Evolutionary conservation across 2,797 vertebrate genomes (phyloP).

Genomic region (Labroides dimidiatus): DNA sequence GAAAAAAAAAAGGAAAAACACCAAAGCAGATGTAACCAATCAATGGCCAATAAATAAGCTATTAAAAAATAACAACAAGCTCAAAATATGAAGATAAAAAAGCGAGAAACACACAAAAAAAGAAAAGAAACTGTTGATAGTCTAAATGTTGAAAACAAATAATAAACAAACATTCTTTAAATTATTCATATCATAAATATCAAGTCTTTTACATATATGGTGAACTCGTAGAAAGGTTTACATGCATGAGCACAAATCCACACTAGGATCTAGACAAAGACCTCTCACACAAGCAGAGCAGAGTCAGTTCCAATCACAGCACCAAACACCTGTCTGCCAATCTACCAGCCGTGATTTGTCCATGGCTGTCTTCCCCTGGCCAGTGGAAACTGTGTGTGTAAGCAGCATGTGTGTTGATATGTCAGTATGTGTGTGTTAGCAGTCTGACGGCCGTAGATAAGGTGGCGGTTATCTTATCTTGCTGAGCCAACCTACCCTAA

Average conservation of each 20-base stretch:
- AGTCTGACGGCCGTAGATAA: constrained; percentile 76
- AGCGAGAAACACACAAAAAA: no score
- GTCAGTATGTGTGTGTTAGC: constrained; percentile 38
- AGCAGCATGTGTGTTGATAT: constrained; percentile 39
- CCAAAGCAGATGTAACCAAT: no score
- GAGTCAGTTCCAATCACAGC: constrained; percentile 50
- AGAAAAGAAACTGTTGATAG: no score
- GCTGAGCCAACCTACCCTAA: constrained; percentile 67
- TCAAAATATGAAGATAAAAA: no score
- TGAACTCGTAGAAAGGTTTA: background rate
- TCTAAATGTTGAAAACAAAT: no score
- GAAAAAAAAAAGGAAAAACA: no score
- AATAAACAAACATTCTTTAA: no score
- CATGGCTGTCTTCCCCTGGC: constrained; percentile 37
- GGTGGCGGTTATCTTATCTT: constrained; percentile 75
- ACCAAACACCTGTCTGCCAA: constrained; percentile 64
- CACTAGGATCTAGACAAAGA: constrained; percentile 1
- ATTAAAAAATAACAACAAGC: no score
- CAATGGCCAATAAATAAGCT: no score
- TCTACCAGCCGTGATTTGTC: constrained; percentile 50
- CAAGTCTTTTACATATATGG: no score
- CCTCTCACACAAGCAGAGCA: constrained; percentile 26
- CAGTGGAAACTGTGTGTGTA: constrained; percentile 41
- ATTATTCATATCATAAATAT: no score
- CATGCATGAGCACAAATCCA: background rate